Evolutionary conservation across 2,888 invertebrate genomes (phyloP).

Genomic region (Thumatha senex): DNA sequence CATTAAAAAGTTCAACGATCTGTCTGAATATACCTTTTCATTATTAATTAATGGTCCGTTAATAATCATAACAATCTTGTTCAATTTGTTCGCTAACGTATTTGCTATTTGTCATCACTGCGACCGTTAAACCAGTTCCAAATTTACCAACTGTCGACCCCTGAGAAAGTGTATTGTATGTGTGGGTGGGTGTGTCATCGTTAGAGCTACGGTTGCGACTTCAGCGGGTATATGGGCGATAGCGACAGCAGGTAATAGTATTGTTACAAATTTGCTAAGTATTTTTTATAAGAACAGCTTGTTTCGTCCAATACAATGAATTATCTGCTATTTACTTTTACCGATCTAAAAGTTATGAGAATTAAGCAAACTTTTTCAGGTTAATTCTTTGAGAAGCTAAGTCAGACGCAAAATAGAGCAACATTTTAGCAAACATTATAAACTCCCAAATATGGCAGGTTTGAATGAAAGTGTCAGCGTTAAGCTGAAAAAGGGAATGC

Average conservation of each 20-base stretch:
- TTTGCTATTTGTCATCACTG: slow-evolving; percentile 35
- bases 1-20: not conserved
- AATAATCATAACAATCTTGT: slow-evolving; percentile 23
- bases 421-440: too few species aligned
- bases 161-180: slow-evolving; percentile 45
- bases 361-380: too few species aligned
- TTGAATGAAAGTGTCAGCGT: too few species aligned
- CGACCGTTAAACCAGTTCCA: slow-evolving; percentile 58
- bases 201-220: slow-evolving; percentile 12
- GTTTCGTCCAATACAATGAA: too few species aligned
- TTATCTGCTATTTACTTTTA: too few species aligned
- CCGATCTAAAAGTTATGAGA: too few species aligned
- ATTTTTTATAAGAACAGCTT: too few species aligned
- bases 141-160: slow-evolving; percentile 37
- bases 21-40: not conserved
- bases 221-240: not conserved
- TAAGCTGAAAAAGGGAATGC: too few species aligned
- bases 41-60: slow-evolving; percentile 25
- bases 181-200: slow-evolving; percentile 53
- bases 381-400: too few species aligned
- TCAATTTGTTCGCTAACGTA: slow-evolving; percentile 21
- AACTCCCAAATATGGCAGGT: too few species aligned
- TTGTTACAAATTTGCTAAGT: too few species aligned
- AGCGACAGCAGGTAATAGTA: not conserved
- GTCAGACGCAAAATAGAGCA: too few species aligned